Evolutionary conservation across 2,797 vertebrate genomes (phyloP).

Genomic region (Acanthopagrus latus): DNA sequence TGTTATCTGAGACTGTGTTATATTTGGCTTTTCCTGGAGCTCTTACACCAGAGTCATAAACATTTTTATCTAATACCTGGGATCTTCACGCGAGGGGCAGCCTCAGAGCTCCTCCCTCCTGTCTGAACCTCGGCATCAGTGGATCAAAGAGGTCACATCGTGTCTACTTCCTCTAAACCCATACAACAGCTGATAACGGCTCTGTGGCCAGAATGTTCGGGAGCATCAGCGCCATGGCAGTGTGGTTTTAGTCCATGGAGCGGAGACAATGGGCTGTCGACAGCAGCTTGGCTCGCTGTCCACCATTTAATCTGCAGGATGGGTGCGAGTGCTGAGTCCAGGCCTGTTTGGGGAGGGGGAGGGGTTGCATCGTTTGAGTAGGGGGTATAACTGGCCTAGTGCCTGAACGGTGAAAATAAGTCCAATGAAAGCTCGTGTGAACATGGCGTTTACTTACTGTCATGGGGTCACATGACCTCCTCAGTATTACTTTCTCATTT

Average conservation of each 20-base stretch:
- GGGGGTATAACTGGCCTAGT: constrained; percentile 30
- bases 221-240: constrained; percentile 52
- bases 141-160: constrained; percentile 33
- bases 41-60: constrained; percentile 22
- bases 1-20: constrained; percentile 56
- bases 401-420: constrained; percentile 25
- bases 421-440: constrained; percentile 36
- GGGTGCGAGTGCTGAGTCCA: constrained; percentile 65
- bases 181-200: constrained; percentile 63
- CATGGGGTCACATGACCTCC: constrained; percentile 47
- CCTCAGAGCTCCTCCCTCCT: not conserved
- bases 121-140: constrained; percentile 28
- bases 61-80: constrained; percentile 46
- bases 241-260: constrained; percentile 62
- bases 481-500: not conserved
- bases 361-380: constrained; percentile 3
- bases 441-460: constrained; percentile 61
- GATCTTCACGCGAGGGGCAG: constrained; percentile 3
- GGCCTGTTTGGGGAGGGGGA: constrained; percentile 19
- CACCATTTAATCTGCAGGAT: constrained; percentile 66
- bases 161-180: constrained; percentile 50
- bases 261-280: constrained; percentile 67
- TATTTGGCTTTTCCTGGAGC: constrained; percentile 58
- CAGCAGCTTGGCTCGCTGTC: constrained; percentile 62
- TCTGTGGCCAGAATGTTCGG: constrained; percentile 70